Base-by-base conservation (phyloP, 1,140 invertebrate species). In the Brachionus plicatilis region DNA sequence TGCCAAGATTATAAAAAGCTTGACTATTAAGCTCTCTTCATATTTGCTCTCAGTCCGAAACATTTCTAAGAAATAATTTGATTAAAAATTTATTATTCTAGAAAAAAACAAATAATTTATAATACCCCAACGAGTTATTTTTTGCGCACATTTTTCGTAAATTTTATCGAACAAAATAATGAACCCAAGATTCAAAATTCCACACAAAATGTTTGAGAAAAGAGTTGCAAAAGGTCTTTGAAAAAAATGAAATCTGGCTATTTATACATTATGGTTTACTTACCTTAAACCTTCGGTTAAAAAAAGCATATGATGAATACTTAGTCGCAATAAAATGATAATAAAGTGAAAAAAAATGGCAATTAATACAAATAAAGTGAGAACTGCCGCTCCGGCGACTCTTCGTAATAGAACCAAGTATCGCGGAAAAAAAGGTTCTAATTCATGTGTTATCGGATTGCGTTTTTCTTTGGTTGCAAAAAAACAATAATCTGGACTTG, bases 1-100 rank as follows among this genome's bases (percentile, higher is more conserved):
- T 91, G 99, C 99, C 91, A 99, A 96, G 47, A 99, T 92, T 8
- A 99, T 89, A 89, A 98, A 99, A 86, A 99, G 97, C 91, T 99
- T 99, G 11, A 99, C 91, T 0, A 96, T 98, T 17, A 98, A 90
- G 56, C 95, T 96, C 87, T 99, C 96, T 88, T 99, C 97, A 90
- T 97, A 99, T 90, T 99, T 95, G 0, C 95, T 96, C 91, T 99
- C 96, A 0, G 97, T 99, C 83, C 97, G 91, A 79, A 95, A 92
- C 86, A 97, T 91, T 91, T 99, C 93, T 89, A 92, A 85, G 88
- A 84, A 80, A 85, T 85, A 86, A 75, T 72, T 53, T 45, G 11
- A 33, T 89, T 29, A 50, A 76, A 65, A 43, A 20, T 17, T 33
- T 3, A 3, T 33, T 33, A 24, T 24, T 24, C 24, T 24, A 24